These are phyloP conservation scores for Chaetura pelagica DNA, from an alignment of 2,113 vertebrate species.

Conservation along the genomic window DNA sequence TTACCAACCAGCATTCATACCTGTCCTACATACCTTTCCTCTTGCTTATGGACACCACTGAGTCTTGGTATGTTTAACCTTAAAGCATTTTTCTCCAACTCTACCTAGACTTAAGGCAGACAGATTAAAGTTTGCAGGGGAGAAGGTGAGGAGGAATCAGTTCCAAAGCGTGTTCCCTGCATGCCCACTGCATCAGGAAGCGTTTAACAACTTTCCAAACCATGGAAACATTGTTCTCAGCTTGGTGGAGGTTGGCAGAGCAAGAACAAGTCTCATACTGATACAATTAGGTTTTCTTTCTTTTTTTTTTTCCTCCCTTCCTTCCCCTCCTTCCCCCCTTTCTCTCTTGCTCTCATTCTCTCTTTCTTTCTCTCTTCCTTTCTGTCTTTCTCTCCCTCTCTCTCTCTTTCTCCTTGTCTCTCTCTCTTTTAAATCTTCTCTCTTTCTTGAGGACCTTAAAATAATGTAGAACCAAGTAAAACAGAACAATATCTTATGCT, in stretches of 20 bases:
- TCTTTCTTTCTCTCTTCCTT: not conserved
- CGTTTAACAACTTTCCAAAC: not conserved
- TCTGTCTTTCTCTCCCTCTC: not conserved
- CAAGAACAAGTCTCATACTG: not conserved
- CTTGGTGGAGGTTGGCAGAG: not conserved
- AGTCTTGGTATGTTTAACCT: not conserved
- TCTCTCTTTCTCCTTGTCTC: too few relatives aligned
- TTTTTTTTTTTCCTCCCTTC: too few relatives aligned
- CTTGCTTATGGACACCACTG: not conserved
- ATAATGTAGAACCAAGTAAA: not conserved
- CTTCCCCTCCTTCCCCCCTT: not conserved
- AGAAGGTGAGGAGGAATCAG: fast-evolving
- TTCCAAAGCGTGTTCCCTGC: not conserved
- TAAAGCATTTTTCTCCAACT: not conserved
- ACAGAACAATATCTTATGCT: slow-evolving; percentile 2
- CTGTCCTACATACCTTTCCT: not conserved
- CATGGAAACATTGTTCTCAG: not conserved
- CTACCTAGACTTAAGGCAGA: not conserved
- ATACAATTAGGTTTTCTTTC: not conserved
- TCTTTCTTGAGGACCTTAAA: not conserved
- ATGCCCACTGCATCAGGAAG: fast-evolving
- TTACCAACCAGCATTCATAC: not conserved
- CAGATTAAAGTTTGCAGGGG: not conserved
- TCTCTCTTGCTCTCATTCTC: not conserved
- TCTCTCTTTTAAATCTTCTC: not conserved